phyloP scores from a whole-genome alignment of 2,797 vertebrate species.

The Pogonophryne albipinna region DNA sequence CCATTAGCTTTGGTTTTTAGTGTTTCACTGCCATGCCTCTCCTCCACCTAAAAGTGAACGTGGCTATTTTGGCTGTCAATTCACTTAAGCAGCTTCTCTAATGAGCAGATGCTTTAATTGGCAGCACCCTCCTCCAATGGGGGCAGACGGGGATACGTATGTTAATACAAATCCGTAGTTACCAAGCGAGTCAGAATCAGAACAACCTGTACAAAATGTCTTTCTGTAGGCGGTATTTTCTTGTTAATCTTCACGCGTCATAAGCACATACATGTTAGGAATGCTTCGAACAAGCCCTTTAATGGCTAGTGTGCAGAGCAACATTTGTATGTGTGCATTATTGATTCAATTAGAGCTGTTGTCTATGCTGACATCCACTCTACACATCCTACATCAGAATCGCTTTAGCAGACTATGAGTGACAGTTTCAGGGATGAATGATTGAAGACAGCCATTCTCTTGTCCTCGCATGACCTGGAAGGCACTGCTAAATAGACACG shows the following conservation, averaged over 20 bases:
- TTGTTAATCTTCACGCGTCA: slow-evolving; percentile 12
- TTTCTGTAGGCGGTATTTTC: background rate
- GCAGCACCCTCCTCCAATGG: slow-evolving; percentile 26
- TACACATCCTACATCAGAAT: slow-evolving; percentile 4
- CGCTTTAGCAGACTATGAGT: slow-evolving; percentile 19
- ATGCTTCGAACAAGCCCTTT: background rate
- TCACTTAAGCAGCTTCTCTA: slow-evolving; percentile 55
- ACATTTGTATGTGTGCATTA: background rate
- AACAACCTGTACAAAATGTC: background rate
- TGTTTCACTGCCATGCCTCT: slow-evolving; percentile 37
- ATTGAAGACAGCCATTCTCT: slow-evolving; percentile 23
- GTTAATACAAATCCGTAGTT: slow-evolving; percentile 36
- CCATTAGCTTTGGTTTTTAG: slow-evolving; percentile 61
- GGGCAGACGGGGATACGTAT: slow-evolving; percentile 20
- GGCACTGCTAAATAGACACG: slow-evolving; percentile 22
- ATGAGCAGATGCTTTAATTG: slow-evolving; percentile 64
- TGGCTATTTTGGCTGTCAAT: slow-evolving; percentile 60
- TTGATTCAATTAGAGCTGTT: slow-evolving; percentile 16
- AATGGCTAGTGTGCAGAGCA: background rate
- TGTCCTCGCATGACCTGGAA: slow-evolving; percentile 38
- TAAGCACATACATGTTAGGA: background rate
- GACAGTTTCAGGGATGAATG: slow-evolving; percentile 38
- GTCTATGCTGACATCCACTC: slow-evolving; percentile 20
- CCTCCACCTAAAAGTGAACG: slow-evolving; percentile 45
- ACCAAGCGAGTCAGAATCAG: slow-evolving; percentile 28